phyloP scores from a whole-genome alignment of 2,797 vertebrate species.

The Emys orbicularis region DNA sequence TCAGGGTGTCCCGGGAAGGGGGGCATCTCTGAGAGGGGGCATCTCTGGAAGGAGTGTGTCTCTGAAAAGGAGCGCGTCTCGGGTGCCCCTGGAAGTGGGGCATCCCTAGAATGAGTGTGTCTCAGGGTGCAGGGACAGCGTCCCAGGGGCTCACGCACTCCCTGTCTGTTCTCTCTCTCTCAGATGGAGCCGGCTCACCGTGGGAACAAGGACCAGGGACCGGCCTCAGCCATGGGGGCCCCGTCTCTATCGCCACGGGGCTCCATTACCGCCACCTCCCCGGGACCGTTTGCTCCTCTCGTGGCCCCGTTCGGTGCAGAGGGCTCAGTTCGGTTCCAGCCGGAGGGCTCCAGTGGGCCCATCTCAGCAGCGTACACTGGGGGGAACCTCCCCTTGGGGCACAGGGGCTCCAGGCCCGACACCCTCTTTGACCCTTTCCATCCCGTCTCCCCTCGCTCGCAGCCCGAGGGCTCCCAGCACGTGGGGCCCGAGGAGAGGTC shows the following conservation, averaged over 20 bases:
- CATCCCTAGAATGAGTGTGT: background rate
- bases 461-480: slow-evolving; percentile 60
- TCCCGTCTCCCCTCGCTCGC: slow-evolving; percentile 61
- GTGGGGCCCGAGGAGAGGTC: slow-evolving; percentile 52
- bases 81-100: background rate
- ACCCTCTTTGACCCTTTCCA: slow-evolving; percentile 47
- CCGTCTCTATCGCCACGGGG: slow-evolving; percentile 49
- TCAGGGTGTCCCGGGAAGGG: too few species aligned
- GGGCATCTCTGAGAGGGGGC: too few species aligned
- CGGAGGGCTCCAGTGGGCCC: slow-evolving; percentile 13
- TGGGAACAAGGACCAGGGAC: slow-evolving; percentile 24
- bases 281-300: slow-evolving; percentile 62
- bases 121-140: too few species aligned
- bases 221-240: slow-evolving; percentile 16
- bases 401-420: slow-evolving; percentile 61
- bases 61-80: too few species aligned
- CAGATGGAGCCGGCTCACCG: slow-evolving; percentile 57
- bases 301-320: background rate
- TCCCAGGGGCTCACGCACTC: background rate
- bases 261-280: slow-evolving; percentile 58
- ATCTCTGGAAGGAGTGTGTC: too few species aligned
- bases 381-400: slow-evolving; percentile 31
- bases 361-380: background rate
- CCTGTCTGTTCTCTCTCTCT: background rate
- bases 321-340: slow-evolving; percentile 32